phyloP scores from a whole-genome alignment of 2,797 vertebrate genomes.

The Neosilurus hyrtlii region DNA sequence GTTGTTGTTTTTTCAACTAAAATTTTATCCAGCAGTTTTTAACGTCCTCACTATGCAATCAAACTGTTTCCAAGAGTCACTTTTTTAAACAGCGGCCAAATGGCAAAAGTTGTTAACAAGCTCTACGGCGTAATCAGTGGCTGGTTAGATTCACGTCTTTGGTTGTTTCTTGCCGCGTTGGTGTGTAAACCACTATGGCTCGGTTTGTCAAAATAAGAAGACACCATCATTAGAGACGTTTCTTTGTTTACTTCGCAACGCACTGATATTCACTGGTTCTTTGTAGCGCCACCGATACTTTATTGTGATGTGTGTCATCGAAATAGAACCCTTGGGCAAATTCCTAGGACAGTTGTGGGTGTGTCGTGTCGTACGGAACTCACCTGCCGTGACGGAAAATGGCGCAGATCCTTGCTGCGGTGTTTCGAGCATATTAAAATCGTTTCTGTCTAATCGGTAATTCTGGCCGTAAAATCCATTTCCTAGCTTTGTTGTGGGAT shows the following conservation, averaged over 20 bases:
- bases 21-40: neutral
- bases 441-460: too few species aligned
- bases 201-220: neutral
- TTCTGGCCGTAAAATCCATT: too few species aligned
- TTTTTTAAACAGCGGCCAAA: conserved; percentile 38
- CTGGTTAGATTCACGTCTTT: conserved; percentile 26
- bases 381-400: too few species aligned
- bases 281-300: neutral
- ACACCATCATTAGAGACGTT: neutral
- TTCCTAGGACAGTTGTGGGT: too few species aligned
- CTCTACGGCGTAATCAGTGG: conserved; percentile 42
- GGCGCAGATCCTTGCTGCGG: too few species aligned
- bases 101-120: conserved; percentile 36
- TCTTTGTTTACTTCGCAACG: neutral
- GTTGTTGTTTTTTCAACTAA: neutral
- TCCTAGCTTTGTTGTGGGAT: too few species aligned
- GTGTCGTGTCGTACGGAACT: too few species aligned
- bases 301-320: neutral
- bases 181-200: neutral
- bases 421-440: too few species aligned
- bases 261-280: too few species aligned
- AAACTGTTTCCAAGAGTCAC: conserved; percentile 26
- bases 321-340: neutral
- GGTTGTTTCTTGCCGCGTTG: neutral
- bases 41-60: conserved; percentile 7